A percentile compares a stretch with the other conserved stretches of the same genome.
Conservation (phyloP, 2,113 vertebrate genomes). For the Eurypyga helias region DNA sequence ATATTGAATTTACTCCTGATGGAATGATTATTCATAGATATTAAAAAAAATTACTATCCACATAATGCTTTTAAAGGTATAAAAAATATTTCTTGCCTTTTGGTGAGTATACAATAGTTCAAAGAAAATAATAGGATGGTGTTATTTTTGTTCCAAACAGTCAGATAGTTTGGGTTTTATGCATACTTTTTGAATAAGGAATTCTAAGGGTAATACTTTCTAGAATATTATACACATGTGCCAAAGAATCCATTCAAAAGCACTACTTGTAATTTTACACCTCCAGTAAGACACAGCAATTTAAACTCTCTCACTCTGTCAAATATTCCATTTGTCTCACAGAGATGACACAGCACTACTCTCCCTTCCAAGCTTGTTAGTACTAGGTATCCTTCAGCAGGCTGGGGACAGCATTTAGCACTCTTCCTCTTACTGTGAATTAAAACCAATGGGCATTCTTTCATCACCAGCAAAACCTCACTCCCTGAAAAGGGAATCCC, state of each 20-base stretch:
- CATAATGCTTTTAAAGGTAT: not conserved
- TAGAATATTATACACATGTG: not conserved
- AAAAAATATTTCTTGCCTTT: not conserved
- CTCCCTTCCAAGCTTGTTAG: slow-evolving; percentile 18
- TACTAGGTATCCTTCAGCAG: not conserved
- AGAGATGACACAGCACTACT: slow-evolving; percentile 5
- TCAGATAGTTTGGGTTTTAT: not conserved
- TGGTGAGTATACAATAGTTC: not conserved
- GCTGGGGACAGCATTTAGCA: not conserved
- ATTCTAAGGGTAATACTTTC: not conserved
- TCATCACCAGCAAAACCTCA: not conserved
- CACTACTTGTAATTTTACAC: not conserved
- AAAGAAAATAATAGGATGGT: not conserved
- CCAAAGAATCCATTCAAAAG: slow-evolving; percentile 33
- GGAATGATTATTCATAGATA: not conserved
- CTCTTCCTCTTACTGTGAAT: not conserved
- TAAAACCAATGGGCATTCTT: not conserved
- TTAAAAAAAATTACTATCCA: not conserved
- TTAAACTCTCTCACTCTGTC: slow-evolving; percentile 1
- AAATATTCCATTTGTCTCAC: slow-evolving; percentile 2
- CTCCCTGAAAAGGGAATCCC: not conserved
- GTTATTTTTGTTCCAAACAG: not conserved
- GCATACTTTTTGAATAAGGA: not conserved
- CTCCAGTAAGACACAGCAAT: not conserved
- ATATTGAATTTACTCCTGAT: not conserved